Percentiles rank a stretch among this genome's conserved stretches.
These are phyloP conservation scores for Lycophotia porphyrea DNA, from an alignment of 2,888 invertebrate species.

Conservation along the genomic window DNA sequence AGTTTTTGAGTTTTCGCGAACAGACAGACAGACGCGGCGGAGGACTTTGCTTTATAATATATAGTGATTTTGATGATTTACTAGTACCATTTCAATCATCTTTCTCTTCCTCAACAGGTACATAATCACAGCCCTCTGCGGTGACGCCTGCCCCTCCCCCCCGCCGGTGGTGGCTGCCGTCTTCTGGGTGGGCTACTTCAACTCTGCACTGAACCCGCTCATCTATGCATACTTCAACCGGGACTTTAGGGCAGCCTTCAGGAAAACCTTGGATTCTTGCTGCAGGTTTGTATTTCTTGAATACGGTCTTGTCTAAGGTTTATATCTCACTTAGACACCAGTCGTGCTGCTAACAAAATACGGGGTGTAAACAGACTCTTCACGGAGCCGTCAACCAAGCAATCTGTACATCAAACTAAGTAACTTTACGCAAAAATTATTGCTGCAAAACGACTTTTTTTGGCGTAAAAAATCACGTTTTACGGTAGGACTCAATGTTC, in stretches of 20 bases:
- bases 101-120: constrained; percentile 91
- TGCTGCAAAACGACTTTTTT: too few species aligned
- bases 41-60: too few species aligned
- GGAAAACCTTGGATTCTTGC: constrained; percentile 95
- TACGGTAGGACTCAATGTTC: too few species aligned
- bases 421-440: too few species aligned
- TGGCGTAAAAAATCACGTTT: too few species aligned
- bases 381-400: too few species aligned
- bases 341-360: not conserved
- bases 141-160: constrained; percentile 94
- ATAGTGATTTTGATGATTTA: too few species aligned
- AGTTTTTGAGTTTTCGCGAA: too few species aligned
- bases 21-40: too few species aligned
- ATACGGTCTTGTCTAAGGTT: not conserved
- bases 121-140: constrained; percentile 94
- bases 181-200: constrained; percentile 98
- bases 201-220: constrained; percentile 94
- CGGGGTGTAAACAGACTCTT: too few species aligned
- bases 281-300: constrained; percentile 87
- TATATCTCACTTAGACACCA: not conserved
- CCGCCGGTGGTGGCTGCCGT: constrained; percentile 96
- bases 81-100: not conserved
- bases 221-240: constrained; percentile 99
- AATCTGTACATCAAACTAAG: too few species aligned
- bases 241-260: constrained; percentile 98